Conservation (phyloP, 2,797 vertebrate genomes). For the Enteromius fasciolatus region DNA sequence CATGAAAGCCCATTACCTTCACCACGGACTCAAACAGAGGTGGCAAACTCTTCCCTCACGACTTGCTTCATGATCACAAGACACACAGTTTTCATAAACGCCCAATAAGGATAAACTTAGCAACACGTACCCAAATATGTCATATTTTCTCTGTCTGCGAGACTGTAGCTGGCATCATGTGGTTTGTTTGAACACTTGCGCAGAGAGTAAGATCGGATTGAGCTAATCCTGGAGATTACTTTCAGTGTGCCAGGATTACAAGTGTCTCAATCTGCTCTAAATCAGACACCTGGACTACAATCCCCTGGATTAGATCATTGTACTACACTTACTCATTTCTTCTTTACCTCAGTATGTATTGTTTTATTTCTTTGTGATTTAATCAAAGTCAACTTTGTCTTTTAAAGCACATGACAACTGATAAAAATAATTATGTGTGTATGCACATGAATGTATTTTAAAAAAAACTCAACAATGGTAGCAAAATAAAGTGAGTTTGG, state of each 20-base stretch:
- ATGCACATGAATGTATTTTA: too few species aligned
- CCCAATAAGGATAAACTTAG: background rate
- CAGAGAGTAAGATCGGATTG: slow-evolving; percentile 22
- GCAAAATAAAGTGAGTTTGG: too few species aligned
- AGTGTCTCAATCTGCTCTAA: slow-evolving; percentile 33
- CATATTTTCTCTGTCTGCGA: background rate
- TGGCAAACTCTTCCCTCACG: slow-evolving; percentile 31
- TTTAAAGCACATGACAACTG: too few species aligned
- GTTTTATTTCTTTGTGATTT: background rate
- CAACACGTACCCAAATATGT: background rate
- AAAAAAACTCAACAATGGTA: too few species aligned
- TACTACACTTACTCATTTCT: slow-evolving; percentile 15
- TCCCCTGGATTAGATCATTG: slow-evolving; percentile 24
- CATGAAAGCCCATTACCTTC: slow-evolving; percentile 35
- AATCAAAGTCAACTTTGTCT: too few species aligned
- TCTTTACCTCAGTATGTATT: slow-evolving; percentile 13
- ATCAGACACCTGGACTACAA: slow-evolving; percentile 30
- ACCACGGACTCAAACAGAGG: slow-evolving; percentile 50
- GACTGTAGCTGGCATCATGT: background rate
- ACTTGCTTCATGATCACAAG: slow-evolving; percentile 26
- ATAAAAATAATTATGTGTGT: too few species aligned
- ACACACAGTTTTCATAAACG: background rate
- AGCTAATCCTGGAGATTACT: slow-evolving; percentile 48
- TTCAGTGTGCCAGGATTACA: slow-evolving; percentile 29
- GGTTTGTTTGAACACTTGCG: slow-evolving; percentile 24